Percentiles rank a stretch among this genome's conserved stretches.
These are phyloP conservation scores for Drosophila helvetica DNA, from an alignment of 2,888 invertebrate genomes.

Conservation along the genomic window DNA sequence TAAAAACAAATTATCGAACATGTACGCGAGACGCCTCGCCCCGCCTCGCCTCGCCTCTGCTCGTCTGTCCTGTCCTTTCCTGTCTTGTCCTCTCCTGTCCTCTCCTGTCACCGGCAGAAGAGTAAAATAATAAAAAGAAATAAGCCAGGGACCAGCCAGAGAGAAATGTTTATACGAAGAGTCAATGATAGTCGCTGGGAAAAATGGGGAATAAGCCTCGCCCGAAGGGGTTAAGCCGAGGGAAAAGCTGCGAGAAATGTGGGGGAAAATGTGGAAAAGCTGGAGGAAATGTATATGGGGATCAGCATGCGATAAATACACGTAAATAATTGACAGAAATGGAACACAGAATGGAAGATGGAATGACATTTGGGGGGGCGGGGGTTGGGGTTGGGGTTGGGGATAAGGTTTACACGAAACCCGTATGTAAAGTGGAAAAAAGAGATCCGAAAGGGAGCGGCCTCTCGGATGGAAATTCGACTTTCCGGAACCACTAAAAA, in stretches of 20 bases:
- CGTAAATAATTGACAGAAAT: conserved; percentile 35
- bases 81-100: no score
- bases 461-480: no score
- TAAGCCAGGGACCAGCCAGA: not conserved
- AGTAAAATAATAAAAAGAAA: conserved; percentile 38
- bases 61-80: no score
- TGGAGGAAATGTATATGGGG: conserved; percentile 22
- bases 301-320: conserved; percentile 26
- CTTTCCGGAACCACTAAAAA: no score
- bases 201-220: conserved; percentile 30
- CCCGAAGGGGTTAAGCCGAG: conserved; percentile 33
- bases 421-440: conserved; percentile 1
- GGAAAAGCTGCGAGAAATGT: conserved; percentile 15
- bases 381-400: no score
- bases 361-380: conserved; percentile 11
- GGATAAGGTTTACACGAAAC: not conserved
- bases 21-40: conserved; percentile 46
- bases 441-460: not conserved
- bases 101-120: conserved; percentile 64
- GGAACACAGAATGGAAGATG: conserved; percentile 22
- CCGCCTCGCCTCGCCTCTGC: no score
- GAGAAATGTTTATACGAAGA: conserved; percentile 47
- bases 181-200: conserved; percentile 51
- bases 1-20: conserved; percentile 78
- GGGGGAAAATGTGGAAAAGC: not conserved